Conservation (phyloP, 2,888 invertebrate species). For the Ormyrus labotus region DNA sequence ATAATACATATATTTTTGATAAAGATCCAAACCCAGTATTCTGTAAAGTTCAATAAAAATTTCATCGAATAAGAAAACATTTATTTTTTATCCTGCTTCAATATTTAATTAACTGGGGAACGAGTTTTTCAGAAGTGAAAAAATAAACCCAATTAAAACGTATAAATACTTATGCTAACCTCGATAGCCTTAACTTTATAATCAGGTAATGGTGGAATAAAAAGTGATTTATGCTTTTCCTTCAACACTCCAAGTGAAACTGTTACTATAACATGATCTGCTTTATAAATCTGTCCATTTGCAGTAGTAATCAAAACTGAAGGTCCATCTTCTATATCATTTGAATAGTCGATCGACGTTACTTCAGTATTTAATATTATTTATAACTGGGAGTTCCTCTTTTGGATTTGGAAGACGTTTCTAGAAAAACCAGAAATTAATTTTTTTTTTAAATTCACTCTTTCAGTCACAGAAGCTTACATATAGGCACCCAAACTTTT, state of each 20-base stretch:
- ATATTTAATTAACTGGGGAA: no score
- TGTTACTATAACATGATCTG: constrained; percentile 83
- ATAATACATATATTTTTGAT: constrained; percentile 82
- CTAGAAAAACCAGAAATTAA: constrained; percentile 52
- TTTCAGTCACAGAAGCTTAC: no score
- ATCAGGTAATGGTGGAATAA: constrained; percentile 78
- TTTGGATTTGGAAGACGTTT: constrained; percentile 67
- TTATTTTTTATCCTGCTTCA: no score
- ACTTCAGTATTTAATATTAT: constrained; percentile 67
- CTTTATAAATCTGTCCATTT: constrained; percentile 76
- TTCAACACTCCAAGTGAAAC: constrained; percentile 85
- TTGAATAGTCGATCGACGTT: constrained; percentile 62
- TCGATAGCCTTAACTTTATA: constrained; percentile 78
- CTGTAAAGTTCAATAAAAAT: neutral
- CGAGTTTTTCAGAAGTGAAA: no score
- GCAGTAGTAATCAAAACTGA: constrained; percentile 66
- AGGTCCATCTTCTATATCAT: constrained; percentile 43
- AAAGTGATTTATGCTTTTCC: constrained; percentile 77
- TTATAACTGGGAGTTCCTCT: constrained; percentile 66
- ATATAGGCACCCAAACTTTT: no score
- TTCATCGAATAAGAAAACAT: neutral
- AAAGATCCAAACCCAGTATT: constrained; percentile 67
- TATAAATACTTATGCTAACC: constrained; percentile 59
- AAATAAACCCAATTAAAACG: no score
- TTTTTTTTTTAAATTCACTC: neutral